Evolutionary conservation across 2,797 vertebrate genomes (phyloP), one percentile per base, ranked within the genome.

Genomic region (Lepidocolaptes lacrymiger): DNA sequence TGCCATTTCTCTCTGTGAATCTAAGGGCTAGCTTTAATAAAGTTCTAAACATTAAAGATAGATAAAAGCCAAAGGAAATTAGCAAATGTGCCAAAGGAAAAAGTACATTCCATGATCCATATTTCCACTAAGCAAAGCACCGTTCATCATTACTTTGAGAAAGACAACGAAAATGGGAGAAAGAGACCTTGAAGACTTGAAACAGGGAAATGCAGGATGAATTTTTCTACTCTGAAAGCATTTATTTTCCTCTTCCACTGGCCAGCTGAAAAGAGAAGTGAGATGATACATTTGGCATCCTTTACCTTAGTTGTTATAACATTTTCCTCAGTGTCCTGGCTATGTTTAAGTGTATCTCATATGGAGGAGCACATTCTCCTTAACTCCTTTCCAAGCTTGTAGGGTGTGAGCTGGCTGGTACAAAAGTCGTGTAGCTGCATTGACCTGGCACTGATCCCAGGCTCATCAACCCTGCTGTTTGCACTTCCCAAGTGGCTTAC

Each of bases 391-490:
- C 41, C 36, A 77, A 62, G 46, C 52, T 66, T 73, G 20, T 41
- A 91, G 89, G 10, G 30, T 34, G 30, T 21, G 58, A 88, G 43
- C 79, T 63, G 74, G 54, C 49, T 91, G 92, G 80, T 93, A 77
- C 32, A 79, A 87, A 91, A 82, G 49, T 63, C 39, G 26, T 61
- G 46, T 64, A 62, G 69, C 73, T 84, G 79, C 55, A 52, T 48
- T 84, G 74, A n/a, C 27, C 36, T 96, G 95, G 94, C 89, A 92
- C 52, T 27, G 41, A 71, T 91, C 82, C 87, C 79, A 89, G 81
- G 56, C 85, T 92, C 9, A 1, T 88, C 89, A 92, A 14, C 68
- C 49, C 85, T 68, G 61, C 78, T 89, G 75, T 80, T 95, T 75
- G 49, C 68, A 64, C 85, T 93, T 95, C 85, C 89, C 91, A 80